These are phyloP conservation scores for Aphaenogaster floridana DNA, from an alignment of 1,140 invertebrate genomes.

Conservation along the genomic window DNA sequence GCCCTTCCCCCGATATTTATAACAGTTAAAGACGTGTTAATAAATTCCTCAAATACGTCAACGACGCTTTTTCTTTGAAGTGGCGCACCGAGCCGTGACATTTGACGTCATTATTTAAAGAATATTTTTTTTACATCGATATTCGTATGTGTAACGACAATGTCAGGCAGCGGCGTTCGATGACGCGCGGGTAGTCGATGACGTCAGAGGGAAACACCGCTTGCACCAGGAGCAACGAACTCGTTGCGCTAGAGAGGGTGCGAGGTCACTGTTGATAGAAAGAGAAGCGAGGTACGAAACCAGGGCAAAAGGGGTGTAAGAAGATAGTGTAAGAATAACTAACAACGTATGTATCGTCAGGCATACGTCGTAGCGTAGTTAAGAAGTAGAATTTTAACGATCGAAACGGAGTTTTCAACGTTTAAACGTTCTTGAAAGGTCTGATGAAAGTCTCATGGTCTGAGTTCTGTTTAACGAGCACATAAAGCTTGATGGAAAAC, in stretches of 20 bases:
- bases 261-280: slow-evolving; percentile 30
- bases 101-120: slow-evolving; percentile 44
- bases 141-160: slow-evolving; percentile 33
- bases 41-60: background rate
- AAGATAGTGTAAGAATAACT: slow-evolving; percentile 46
- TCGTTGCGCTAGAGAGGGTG: slow-evolving; percentile 56
- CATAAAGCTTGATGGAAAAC: background rate
- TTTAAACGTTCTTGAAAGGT: slow-evolving; percentile 15
- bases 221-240: slow-evolving; percentile 80
- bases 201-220: slow-evolving; percentile 79
- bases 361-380: slow-evolving; percentile 23
- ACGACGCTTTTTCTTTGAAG: slow-evolving; percentile 30
- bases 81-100: background rate
- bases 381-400: slow-evolving; percentile 45
- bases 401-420: background rate
- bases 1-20: slow-evolving; percentile 16
- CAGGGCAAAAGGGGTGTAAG: slow-evolving; percentile 26
- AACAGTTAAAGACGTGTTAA: slow-evolving; percentile 13
- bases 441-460: background rate
- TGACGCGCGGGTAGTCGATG: slow-evolving; percentile 77
- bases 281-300: slow-evolving; percentile 40
- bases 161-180: slow-evolving; percentile 66
- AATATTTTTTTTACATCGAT: slow-evolving; percentile 37
- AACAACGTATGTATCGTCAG: slow-evolving; percentile 1
- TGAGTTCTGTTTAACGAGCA: background rate